Evolutionary conservation across 2,797 vertebrate species (phyloP).

Genomic region (Micromesistius poutassou): DNA sequence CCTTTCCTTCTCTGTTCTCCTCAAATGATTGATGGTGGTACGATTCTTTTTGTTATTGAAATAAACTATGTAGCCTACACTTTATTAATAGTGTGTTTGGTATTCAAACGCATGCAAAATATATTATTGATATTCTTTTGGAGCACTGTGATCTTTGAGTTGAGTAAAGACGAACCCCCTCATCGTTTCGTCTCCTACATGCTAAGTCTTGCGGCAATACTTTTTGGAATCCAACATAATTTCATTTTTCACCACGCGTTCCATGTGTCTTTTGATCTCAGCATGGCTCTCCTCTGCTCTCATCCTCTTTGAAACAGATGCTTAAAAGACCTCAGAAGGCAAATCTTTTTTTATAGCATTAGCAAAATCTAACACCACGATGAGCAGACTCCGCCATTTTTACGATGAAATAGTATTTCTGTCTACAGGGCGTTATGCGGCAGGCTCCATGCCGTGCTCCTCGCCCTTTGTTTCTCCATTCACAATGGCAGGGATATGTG

Average conservation of each 20-base stretch:
- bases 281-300: conserved; percentile 54
- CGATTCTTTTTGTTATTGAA: background rate
- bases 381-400: conserved; percentile 52
- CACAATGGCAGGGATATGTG: conserved; percentile 32
- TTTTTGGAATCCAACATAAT: conserved; percentile 6
- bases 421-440: conserved; percentile 55
- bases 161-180: background rate
- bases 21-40: background rate
- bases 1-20: background rate
- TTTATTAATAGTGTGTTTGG: background rate
- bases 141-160: conserved; percentile 3
- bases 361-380: conserved; percentile 61
- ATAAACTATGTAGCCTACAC: background rate
- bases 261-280: conserved; percentile 71
- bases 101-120: background rate
- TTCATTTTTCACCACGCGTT: conserved; percentile 48
- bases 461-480: conserved; percentile 38
- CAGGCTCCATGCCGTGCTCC: conserved; percentile 53
- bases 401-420: conserved; percentile 52
- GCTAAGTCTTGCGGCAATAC: conserved; percentile 41
- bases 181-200: background rate
- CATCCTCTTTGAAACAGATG: conserved; percentile 59
- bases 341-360: conserved; percentile 55
- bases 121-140: background rate
- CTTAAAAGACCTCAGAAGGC: conserved; percentile 41